phyloP scores from a whole-genome alignment of 2,797 vertebrate species.

The Sebastes vulpes region DNA sequence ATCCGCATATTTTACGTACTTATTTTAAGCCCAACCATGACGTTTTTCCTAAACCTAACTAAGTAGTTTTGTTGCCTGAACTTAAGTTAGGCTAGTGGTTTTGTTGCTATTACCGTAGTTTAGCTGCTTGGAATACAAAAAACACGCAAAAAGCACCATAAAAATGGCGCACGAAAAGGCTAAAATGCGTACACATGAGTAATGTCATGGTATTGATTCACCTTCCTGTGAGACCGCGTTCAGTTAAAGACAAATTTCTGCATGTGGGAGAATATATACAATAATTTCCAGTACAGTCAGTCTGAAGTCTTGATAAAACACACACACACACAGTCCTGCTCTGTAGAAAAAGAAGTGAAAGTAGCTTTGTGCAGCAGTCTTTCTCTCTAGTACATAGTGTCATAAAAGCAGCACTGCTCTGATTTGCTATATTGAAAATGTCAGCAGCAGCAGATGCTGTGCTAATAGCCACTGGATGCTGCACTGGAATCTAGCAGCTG shows the following conservation, averaged over 20 bases:
- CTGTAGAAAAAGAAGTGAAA: constrained; percentile 9
- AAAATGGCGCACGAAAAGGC: no score
- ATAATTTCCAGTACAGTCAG: background rate
- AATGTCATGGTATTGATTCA: no score
- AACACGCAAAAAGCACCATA: no score
- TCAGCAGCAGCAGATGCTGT: constrained; percentile 83
- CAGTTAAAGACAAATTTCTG: background rate
- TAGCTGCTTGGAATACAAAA: no score
- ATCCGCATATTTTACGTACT: no score
- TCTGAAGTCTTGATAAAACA: background rate
- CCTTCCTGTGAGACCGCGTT: no score
- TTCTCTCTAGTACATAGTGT: constrained; percentile 32
- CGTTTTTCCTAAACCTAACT: no score
- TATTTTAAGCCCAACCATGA: no score
- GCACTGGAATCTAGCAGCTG: constrained; percentile 81
- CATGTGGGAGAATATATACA: background rate
- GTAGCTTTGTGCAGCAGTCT: constrained; percentile 22
- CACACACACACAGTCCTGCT: background rate
- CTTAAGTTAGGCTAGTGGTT: no score
- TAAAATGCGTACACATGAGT: no score
- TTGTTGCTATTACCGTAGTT: no score
- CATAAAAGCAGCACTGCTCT: constrained; percentile 66
- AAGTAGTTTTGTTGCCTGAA: no score
- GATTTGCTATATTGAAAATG: constrained; percentile 75
- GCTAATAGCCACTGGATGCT: constrained; percentile 80